phyloP scores from a whole-genome alignment of 2,797 vertebrate genomes.

The Eidolon dupreanum region DNA sequence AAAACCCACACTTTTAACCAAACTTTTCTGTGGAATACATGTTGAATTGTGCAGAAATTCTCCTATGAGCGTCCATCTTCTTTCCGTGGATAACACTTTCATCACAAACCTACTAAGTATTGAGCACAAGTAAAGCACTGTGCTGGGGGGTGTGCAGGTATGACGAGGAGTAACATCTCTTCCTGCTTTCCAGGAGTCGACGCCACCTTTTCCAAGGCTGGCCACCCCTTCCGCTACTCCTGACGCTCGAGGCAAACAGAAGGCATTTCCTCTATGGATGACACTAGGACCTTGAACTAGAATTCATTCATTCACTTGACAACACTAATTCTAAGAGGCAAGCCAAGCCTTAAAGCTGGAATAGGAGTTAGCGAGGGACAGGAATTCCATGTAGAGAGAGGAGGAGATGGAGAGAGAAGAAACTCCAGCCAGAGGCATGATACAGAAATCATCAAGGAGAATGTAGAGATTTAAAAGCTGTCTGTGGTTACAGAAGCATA shows the following conservation, averaged over 20 bases:
- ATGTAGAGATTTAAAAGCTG: not conserved
- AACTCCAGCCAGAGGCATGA: not conserved
- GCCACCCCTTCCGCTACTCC: not conserved
- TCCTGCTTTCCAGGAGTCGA: not conserved
- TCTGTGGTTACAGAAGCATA: not conserved
- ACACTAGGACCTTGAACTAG: not conserved
- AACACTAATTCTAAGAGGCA: not conserved
- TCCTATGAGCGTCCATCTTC: not conserved
- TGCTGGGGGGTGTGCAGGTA: not conserved
- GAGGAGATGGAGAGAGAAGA: not conserved
- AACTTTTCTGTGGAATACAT: not conserved
- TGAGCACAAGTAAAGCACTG: fast-evolving
- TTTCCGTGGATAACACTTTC: not conserved
- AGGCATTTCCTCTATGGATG: no score
- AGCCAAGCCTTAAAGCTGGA: not conserved
- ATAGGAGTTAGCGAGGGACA: not conserved
- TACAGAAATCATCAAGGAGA: not conserved
- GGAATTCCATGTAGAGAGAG: not conserved
- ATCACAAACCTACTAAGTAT: not conserved
- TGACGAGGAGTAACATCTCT: not conserved
- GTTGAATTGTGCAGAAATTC: not conserved
- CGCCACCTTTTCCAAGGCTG: fast-evolving
- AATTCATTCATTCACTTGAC: not conserved
- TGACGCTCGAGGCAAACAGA: not conserved
- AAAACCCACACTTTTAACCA: not conserved